Evolutionary conservation across 1,140 invertebrate species (phyloP), one percentile per base, ranked within the genome.

Genomic region (Dolichoris vasculosae): DNA sequence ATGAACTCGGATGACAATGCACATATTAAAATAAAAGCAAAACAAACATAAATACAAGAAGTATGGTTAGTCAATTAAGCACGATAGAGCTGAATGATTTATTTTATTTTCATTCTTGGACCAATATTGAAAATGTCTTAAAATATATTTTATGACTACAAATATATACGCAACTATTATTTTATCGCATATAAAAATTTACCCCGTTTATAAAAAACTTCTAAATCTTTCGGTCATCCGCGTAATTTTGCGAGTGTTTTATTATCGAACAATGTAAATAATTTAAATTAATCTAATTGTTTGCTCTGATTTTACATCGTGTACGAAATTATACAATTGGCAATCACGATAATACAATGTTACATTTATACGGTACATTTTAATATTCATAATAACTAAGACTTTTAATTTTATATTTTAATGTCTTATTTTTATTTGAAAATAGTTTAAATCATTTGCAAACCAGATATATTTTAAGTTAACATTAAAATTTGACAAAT

Each of bases 281-380:
- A 15, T 32, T 55, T 46, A 46, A 48, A 15, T 8, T 46, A 75
- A 75, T 46, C 26, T 20, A 77, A 55, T 63, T 30, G 23, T 32
- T 79, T 8, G 35, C 4, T 63, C 20, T 83, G 69, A 63, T 83
- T 75, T 75, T 83, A 69, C 81, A 83, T 83, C 4, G 48, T 51
- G 32, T 9, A 1, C 38, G 38, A 79, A 23, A 69, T 38, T 38
- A 20, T 38, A 1, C 15, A 38, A 69, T 0, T 69, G 32, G 23
- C 51, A 79, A 8, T 35, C 30, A 59, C 26, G 35, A 55, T 26
- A 59, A 32, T 35, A 26, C 15, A 23, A 20, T 69, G 35, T 38
- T 38, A 38, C 35, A 23, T 38, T 20, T 38, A 3, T 20, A 20
- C 15, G 23, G 32, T 38, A 6, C 13, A 38, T 69, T 38, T 6